A percentile compares a stretch with the other conserved stretches of the same genome.
Conservation (phyloP, 35 echinoderm and acorn worm genomes). For the Chiridota heheva region DNA sequence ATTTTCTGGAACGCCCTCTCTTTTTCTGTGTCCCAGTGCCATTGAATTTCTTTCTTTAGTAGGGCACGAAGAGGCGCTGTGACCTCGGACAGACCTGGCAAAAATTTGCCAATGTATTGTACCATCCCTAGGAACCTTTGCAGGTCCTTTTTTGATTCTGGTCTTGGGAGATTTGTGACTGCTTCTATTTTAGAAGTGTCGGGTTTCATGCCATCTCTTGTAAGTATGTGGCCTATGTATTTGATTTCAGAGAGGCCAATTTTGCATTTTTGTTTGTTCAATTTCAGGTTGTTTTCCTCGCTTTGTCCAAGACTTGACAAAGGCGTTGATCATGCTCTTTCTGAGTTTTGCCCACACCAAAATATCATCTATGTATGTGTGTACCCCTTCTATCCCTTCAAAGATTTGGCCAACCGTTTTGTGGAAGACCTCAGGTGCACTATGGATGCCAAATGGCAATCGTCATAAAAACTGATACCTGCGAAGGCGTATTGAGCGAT, state of each 20-base stretch:
- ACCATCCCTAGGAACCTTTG: constrained; percentile 47
- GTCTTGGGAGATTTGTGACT: constrained; percentile 30
- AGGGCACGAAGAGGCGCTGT: constrained; percentile 31
- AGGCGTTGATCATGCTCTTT: constrained; percentile 52
- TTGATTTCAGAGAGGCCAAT: constrained; percentile 37
- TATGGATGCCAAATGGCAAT: constrained; percentile 61
- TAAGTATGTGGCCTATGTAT: constrained; percentile 37
- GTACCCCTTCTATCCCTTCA: constrained; percentile 12
- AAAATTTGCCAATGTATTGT: constrained; percentile 42
- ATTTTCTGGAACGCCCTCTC: neutral
- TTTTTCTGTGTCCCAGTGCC: neutral
- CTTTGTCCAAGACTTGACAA: constrained; percentile 15
- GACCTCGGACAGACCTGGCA: constrained; percentile 42
- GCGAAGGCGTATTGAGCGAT: too few relatives aligned
- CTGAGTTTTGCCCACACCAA: constrained; percentile 27
- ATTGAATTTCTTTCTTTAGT: neutral
- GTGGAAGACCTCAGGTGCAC: constrained; percentile 56
- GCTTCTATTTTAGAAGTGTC: constrained; percentile 45
- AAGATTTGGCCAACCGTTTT: constrained; percentile 27
- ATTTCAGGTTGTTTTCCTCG: constrained; percentile 44
- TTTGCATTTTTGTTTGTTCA: constrained; percentile 53
- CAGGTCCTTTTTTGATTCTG: constrained; percentile 34
- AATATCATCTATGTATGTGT: constrained; percentile 41
- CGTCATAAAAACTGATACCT: too few relatives aligned
- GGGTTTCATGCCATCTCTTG: constrained; percentile 45